Conservation (phyloP, 1,140 invertebrate species). For the Magallana gigas region DNA sequence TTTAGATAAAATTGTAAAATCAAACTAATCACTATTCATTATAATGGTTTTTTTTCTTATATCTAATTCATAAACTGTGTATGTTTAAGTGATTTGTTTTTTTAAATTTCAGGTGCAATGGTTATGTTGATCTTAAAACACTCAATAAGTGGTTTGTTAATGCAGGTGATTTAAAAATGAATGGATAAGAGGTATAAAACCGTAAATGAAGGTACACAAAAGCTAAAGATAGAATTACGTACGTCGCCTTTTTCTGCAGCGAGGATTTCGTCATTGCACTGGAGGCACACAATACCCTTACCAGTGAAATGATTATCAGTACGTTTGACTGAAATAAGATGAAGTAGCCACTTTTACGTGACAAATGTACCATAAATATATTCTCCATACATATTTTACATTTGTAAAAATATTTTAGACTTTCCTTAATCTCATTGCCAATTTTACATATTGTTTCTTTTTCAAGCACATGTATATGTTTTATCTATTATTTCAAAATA, state of each 20-base stretch:
- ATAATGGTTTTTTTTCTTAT: neutral
- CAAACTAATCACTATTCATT: neutral
- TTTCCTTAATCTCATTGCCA: neutral
- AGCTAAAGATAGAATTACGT: neutral
- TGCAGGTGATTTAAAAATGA: neutral
- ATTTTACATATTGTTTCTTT: neutral
- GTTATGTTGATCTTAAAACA: neutral
- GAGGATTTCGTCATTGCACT: conserved; percentile 1
- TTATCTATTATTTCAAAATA: neutral
- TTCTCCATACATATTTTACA: neutral
- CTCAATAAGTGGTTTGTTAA: neutral
- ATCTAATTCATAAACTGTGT: neutral
- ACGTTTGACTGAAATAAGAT: conserved; percentile 12
- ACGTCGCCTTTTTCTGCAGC: neutral
- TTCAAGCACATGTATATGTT: neutral
- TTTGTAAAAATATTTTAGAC: neutral
- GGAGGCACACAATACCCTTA: conserved; percentile 19
- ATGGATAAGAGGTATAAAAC: no score
- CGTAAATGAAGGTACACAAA: neutral
- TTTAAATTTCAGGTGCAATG: neutral
- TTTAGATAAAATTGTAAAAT: neutral
- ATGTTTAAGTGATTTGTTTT: neutral
- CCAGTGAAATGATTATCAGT: neutral
- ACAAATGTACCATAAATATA: neutral
- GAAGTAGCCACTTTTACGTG: neutral